These are phyloP conservation scores for Fragum whitleyi DNA, from an alignment of 2,888 invertebrate species.

Conservation along the genomic window DNA sequence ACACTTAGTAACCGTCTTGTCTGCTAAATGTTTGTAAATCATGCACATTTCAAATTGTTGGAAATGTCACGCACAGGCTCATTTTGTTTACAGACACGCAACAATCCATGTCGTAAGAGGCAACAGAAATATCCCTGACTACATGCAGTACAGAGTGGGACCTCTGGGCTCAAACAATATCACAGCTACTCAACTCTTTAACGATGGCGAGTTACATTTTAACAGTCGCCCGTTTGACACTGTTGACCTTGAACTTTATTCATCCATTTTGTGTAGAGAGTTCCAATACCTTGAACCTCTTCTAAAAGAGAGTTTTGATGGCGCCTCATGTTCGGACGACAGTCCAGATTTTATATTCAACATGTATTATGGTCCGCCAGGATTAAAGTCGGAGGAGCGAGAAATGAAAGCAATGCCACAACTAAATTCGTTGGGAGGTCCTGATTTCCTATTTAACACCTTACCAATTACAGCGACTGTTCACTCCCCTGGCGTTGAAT, in stretches of 20 bases:
- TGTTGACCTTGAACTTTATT: constrained; percentile 58
- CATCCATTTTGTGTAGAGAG: constrained; percentile 42
- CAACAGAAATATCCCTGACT: constrained; percentile 52
- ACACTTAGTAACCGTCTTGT: too few species aligned
- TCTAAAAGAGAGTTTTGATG: constrained; percentile 64
- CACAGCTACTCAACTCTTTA: constrained; percentile 38
- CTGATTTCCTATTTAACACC: constrained; percentile 58
- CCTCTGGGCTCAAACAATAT: constrained; percentile 45
- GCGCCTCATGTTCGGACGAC: constrained; percentile 47
- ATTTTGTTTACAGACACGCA: constrained; percentile 57
- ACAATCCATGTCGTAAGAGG: constrained; percentile 61
- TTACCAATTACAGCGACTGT: constrained; percentile 67
- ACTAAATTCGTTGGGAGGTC: constrained; percentile 51
- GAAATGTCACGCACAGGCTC: too few species aligned
- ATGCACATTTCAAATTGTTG: too few species aligned
- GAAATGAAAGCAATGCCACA: constrained; percentile 55
- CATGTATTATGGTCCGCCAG: constrained; percentile 63
- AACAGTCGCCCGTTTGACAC: constrained; percentile 67
- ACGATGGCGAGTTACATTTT: constrained; percentile 56
- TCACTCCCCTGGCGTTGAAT: constrained; percentile 67
- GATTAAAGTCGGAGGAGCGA: constrained; percentile 50
- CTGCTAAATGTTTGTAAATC: too few species aligned
- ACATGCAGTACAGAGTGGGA: constrained; percentile 66
- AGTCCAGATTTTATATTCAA: constrained; percentile 44
- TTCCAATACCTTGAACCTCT: constrained; percentile 47